These are phyloP conservation scores for Hipposideros larvatus DNA, from an alignment of 2,797 vertebrate genomes.

Conservation along the genomic window DNA sequence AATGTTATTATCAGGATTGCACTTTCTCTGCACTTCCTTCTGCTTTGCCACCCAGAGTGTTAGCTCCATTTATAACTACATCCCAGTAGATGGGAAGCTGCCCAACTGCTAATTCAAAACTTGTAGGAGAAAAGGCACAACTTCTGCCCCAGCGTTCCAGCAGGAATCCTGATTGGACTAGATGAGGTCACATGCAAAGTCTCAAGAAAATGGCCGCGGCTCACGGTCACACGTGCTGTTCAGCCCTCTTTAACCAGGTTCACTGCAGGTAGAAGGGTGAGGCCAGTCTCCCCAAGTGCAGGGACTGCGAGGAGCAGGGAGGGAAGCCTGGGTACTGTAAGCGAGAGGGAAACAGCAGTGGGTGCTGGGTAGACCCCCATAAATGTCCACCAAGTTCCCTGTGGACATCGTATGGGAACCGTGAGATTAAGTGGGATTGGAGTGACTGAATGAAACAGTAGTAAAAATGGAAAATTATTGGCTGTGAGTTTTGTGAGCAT, in stretches of 20 bases:
- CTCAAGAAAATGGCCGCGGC: not conserved
- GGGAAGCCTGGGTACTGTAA: not conserved
- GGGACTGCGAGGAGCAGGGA: accelerated
- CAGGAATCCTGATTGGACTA: not conserved
- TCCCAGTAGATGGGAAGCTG: not conserved
- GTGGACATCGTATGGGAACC: not conserved
- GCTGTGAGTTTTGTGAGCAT: not conserved
- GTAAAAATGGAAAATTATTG: not conserved
- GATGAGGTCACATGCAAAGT: not conserved
- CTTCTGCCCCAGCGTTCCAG: not conserved
- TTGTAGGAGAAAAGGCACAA: not conserved
- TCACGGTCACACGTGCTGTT: not conserved
- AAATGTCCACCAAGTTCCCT: not conserved
- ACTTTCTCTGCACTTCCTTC: not conserved
- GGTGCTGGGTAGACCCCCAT: not conserved
- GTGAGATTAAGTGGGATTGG: not conserved
- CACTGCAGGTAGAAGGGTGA: not conserved
- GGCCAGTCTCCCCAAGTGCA: not conserved
- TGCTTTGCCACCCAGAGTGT: not conserved
- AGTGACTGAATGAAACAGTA: not conserved
- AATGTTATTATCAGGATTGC: not conserved
- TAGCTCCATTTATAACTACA: not conserved
- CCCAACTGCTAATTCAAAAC: not conserved
- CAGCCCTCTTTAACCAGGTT: not conserved
- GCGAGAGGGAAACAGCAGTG: not conserved